Conservation (phyloP, 2,888 invertebrate genomes). For the Drosophila pseudotalamancana region DNA sequence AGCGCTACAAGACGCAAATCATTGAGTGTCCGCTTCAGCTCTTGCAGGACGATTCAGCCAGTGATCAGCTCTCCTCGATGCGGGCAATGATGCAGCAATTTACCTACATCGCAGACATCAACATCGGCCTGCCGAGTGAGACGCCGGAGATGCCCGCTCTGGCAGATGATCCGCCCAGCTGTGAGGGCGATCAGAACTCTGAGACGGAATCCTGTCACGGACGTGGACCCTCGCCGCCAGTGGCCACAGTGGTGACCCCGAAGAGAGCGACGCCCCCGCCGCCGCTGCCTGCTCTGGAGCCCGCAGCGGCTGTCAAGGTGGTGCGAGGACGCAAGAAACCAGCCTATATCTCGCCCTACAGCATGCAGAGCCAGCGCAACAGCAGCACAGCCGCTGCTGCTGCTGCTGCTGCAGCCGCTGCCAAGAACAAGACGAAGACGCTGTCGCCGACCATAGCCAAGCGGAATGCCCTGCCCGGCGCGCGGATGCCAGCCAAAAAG, state of each 20-base stretch:
- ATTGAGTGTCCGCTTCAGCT: constrained; percentile 81
- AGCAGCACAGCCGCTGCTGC: constrained; percentile 29
- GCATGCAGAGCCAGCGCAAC: constrained; percentile 80
- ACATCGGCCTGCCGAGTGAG: constrained; percentile 80
- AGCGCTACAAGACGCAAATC: constrained; percentile 90
- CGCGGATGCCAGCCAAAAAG: constrained; percentile 58
- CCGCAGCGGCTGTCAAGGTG: constrained; percentile 65
- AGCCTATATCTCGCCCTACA: constrained; percentile 88
- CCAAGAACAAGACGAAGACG: constrained; percentile 63
- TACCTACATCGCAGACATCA: constrained; percentile 75
- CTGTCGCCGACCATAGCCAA: constrained; percentile 57
- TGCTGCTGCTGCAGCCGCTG: constrained; percentile 5
- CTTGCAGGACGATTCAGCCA: constrained; percentile 49
- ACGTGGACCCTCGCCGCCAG: constrained; percentile 49
- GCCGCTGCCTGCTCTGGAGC: constrained; percentile 43
- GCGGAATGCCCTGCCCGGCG: constrained; percentile 41
- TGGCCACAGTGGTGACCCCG: background rate
- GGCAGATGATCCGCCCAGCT: constrained; percentile 80
- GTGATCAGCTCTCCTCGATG: constrained; percentile 78
- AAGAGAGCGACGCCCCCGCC: constrained; percentile 37
- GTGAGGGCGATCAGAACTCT: constrained; percentile 87
- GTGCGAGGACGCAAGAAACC: constrained; percentile 86
- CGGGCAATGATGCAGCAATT: constrained; percentile 81
- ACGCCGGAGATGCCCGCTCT: constrained; percentile 42
- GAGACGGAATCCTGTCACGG: constrained; percentile 85